Evolutionary conservation across 2,888 invertebrate genomes (phyloP).

Genomic region (Rapana venosa): DNA sequence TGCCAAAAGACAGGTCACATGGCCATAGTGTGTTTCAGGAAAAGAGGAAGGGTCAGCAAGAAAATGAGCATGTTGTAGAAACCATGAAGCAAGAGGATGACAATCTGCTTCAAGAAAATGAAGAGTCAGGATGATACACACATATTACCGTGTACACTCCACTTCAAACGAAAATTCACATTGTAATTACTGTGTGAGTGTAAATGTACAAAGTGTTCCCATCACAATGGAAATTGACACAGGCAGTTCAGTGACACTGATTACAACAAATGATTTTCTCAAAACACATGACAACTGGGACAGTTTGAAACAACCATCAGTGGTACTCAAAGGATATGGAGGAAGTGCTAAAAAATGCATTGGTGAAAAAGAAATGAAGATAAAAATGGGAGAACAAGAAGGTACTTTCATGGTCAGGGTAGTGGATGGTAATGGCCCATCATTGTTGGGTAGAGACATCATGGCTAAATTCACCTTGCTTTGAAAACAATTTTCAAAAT

Average conservation of each 20-base stretch:
- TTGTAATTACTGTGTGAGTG: background rate
- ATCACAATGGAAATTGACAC: constrained; percentile 7
- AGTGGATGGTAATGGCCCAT: background rate
- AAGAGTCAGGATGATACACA: background rate
- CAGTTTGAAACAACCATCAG: background rate
- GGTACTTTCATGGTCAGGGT: background rate
- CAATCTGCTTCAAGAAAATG: background rate
- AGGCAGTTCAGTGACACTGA: background rate
- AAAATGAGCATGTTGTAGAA: background rate
- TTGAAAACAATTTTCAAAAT: background rate
- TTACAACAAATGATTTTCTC: background rate
- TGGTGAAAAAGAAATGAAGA: background rate
- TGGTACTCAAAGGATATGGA: background rate
- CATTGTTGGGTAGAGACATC: background rate
- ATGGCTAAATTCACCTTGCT: background rate
- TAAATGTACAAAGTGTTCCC: background rate
- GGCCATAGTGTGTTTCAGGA: background rate
- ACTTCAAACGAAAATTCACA: background rate
- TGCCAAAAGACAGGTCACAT: background rate
- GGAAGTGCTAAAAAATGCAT: background rate
- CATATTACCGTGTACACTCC: background rate
- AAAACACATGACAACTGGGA: background rate
- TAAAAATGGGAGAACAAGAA: background rate
- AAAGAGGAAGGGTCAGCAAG: background rate
- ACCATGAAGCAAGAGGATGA: background rate